Base-by-base conservation (phyloP, 2,888 invertebrate species). In the Drosophila neonasuta region DNA sequence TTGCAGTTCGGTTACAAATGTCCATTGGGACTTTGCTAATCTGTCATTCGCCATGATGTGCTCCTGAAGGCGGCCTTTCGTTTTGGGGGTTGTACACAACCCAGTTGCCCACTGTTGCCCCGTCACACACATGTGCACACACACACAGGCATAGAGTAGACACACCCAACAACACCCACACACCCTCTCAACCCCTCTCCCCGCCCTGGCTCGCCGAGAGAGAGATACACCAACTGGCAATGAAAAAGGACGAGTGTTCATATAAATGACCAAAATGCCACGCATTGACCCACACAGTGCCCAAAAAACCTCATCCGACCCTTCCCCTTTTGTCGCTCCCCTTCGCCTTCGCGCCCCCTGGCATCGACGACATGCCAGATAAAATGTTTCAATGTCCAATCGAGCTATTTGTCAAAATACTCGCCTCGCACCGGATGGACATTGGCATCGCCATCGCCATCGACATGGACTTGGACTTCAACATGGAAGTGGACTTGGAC, bases 301-400 rank as follows among this genome's bases (percentile, higher is more conserved):
- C 73, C 73, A 61, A 56, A 56, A 52, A 59, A 55, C 55, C 60
- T 51, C 61, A 52, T 54, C 51, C 54, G 45, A 50, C 58, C 61
- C 68, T 39, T 39, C 15, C 46, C 13, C 50, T 10, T 32, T 9
- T 10, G 2, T 10, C 49, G 1, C 24, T 24, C 24, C 24, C 24
- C 24, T 36, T 24, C 52, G 41, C 34, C 55, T 20, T 55, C 8
- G 46, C 34, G 66, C 78, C 80, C 70, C 67, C 50, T 77, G 75
- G 77, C 80, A 82, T 82, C 78, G 86, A 80, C 85, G 85, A 87
- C 86, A 79, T 83, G 81, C 68, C 81, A 86, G 86, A 89, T 89
- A 87, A 89, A 89, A 89, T 88, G 88, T 85, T 89, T 88, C 89
- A 88, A 87, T 87, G 89, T 88, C 89, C 88, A 87, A 89, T 89